Evolutionary conservation across 1,140 invertebrate species (phyloP), one percentile per base, ranked within the genome.

Genomic region (Hestina assimilis): DNA sequence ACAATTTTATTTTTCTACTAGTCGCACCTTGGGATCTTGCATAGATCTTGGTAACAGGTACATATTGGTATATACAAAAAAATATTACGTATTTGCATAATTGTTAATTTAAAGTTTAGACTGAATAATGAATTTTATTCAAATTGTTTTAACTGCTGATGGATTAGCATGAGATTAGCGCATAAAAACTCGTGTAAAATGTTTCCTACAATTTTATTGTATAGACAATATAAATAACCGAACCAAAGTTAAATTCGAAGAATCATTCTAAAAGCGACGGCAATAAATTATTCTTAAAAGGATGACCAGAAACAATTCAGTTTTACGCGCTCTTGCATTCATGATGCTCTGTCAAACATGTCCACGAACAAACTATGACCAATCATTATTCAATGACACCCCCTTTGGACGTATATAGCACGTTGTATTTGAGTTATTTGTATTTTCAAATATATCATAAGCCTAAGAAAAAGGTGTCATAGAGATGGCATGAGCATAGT

Each of bases 371-470:
- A 56, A 60, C 50, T 66, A 55, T 50, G 40, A 48, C 45, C 70
- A 66, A 78, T 74, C 64, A 79, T 78, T 75, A 75, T 75, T 82
- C 79, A 74, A 71, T 51, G 48, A 45, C 51, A 48, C 35, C 59
- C 67, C 72, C 63, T 66, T 72, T 46, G 47, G 63, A 59, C 66
- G 64, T 72, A 67, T 60, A 69, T 48, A 64, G 63, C 58, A n/a
- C n/a, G 65, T 55, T 64, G 61, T 63, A 62, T 68, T 70, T 66
- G 75, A 72, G 48, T 69, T 67, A 73, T 65, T 20, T 9, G 33
- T 74, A 66, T 78, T 70, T 47, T 71, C 69, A 57, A 69, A 78
- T 79, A 65, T 63, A 75, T 78, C 76, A 78, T 38, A 78, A 50
- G 17, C 29, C 33, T 26, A 3, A 40, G 47, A 40, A 19, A 14